These are phyloP conservation scores for Myioborus miniatus DNA, from an alignment of 2,797 vertebrate species.

Conservation along the genomic window DNA sequence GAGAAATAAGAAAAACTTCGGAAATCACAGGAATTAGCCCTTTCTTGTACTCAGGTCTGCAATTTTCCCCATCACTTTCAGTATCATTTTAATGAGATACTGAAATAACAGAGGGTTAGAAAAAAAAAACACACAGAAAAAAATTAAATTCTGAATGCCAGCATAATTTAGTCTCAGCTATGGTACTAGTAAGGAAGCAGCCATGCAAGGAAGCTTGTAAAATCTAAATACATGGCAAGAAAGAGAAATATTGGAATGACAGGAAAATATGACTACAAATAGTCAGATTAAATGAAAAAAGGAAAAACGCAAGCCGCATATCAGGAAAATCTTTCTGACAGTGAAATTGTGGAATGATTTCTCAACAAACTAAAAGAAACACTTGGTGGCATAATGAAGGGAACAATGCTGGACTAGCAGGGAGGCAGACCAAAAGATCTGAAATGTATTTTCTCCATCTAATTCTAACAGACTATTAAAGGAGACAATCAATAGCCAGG, in stretches of 20 bases:
- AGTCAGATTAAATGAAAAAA: neutral
- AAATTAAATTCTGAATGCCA: neutral
- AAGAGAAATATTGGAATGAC: neutral
- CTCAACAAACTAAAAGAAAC: constrained; percentile 40
- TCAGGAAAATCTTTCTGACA: constrained; percentile 22
- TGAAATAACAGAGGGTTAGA: neutral
- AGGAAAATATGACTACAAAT: neutral
- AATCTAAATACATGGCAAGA: neutral
- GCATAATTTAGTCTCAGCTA: neutral
- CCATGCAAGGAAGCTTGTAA: neutral
- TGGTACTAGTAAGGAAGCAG: neutral
- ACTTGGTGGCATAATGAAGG: constrained; percentile 44
- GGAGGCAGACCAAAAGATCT: constrained; percentile 48
- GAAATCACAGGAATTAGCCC: neutral
- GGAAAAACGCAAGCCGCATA: neutral
- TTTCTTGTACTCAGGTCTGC: neutral
- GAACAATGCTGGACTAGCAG: constrained; percentile 25
- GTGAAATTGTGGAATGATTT: constrained; percentile 36
- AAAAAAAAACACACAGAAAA: neutral
- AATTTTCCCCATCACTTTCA: neutral
- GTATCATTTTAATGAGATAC: neutral
- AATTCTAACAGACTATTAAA: constrained; percentile 57
- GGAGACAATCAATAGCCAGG: constrained; percentile 63
- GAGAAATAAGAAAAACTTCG: neutral
- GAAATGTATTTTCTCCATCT: constrained; percentile 41